Evolutionary conservation across 2,113 vertebrate species (phyloP), one percentile per base, ranked within the genome.

Genomic region (Suricata suricatta): DNA sequence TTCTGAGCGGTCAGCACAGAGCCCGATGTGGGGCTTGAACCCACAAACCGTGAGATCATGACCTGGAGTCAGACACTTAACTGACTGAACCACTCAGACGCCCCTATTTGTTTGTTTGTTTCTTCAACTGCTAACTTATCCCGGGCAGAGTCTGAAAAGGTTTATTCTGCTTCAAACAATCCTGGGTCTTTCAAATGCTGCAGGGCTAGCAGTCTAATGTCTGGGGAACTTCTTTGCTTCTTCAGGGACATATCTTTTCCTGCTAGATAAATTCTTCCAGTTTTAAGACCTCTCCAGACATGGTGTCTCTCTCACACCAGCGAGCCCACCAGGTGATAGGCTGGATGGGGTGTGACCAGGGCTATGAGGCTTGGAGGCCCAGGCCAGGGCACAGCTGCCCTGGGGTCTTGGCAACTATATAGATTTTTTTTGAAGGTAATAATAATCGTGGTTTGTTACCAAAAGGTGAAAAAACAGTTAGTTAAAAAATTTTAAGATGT

Each of bases 121-220:
- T 98, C 98, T 97, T 99, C 98, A 52, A 98, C 98, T 15, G 98
- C 97, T 72, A 98, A 94, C 17, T 98, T 98, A 88, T 99, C 98
- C 93, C 98, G 23, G 98, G 97, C 84, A 97, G 97, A 64, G 98
- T 98, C 87, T 98, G 98, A 3, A 41, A 47, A 76, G 99, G 96
- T 85, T 99, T 98, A 54, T 98, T 98, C 95, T 98, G 98, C 95
- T 98, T 98, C 83, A 93, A 88, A 90, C 93, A 72, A 60, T 80
- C 91, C 95, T 98, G 74, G 38, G 76, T 94, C 77, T 97, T 86
- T 10, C 25, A 72, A 81, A 33, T 13, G 60, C 16, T 15, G n/a
- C 5, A 12, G 33, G 0, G n/a, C 11, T 23, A 85, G 50, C 33
- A n/a, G 71, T 77, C 66, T 76, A 19, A 31, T 64, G 96, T 79